Evolutionary conservation across 1,140 invertebrate species (phyloP).

Genomic region (Caenorhabditis latens): DNA sequence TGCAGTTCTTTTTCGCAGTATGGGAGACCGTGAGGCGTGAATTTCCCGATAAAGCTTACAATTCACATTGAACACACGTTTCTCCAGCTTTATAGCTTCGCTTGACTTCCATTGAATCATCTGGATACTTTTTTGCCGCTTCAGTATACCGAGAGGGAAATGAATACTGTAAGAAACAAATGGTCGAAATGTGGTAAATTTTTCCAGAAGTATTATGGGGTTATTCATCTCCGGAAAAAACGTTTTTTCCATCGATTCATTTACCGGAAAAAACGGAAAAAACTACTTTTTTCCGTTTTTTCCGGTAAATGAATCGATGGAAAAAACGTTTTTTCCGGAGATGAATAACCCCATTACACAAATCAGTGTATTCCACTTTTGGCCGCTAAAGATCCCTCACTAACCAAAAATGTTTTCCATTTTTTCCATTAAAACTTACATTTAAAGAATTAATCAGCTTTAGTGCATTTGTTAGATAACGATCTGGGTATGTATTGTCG

Average conservation of each 20-base stretch:
- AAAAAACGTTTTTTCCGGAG: no score
- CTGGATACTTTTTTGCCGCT: neutral
- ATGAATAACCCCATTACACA: no score
- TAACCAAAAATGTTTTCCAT: neutral
- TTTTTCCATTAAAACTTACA: neutral
- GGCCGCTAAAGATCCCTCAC: no score
- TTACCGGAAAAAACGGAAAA: no score
- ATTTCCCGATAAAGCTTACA: neutral
- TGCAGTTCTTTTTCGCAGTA: no score
- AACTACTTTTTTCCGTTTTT: no score
- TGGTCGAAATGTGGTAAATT: neutral
- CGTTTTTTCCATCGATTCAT: no score
- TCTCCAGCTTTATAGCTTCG: neutral
- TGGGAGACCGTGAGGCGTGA: no score
- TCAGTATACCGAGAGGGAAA: neutral
- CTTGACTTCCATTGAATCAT: constrained; percentile 36
- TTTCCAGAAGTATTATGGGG: no score
- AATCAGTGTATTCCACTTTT: no score
- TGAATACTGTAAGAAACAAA: neutral
- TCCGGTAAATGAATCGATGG: no score
- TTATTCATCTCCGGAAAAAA: no score
- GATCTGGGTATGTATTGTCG: constrained; percentile 16
- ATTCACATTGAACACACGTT: neutral
- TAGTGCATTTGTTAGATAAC: neutral
- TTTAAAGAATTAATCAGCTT: constrained; percentile 29